phyloP scores from a whole-genome alignment of 2,797 vertebrate species.

The Chrysolophus pictus region DNA sequence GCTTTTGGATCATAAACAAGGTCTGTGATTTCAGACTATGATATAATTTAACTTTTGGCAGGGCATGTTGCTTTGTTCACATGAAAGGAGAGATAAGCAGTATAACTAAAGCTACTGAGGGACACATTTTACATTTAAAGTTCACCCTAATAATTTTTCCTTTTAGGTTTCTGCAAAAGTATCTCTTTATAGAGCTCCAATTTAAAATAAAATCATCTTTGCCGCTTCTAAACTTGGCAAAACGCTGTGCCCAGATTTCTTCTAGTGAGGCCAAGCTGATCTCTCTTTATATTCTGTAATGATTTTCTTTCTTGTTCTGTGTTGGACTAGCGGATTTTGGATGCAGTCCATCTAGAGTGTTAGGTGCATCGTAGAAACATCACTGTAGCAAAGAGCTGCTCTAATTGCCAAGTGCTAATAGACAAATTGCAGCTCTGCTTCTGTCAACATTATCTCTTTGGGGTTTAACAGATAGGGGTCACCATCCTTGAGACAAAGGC shows the following conservation, averaged over 20 bases:
- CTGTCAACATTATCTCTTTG: slow-evolving; percentile 25
- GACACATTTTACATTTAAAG: slow-evolving; percentile 47
- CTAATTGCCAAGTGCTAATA: neutral
- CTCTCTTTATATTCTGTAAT: slow-evolving; percentile 52
- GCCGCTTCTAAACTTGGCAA: slow-evolving; percentile 64
- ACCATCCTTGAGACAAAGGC: slow-evolving; percentile 8
- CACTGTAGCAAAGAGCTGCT: neutral
- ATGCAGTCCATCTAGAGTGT: slow-evolving; percentile 61
- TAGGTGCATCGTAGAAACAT: slow-evolving; percentile 33
- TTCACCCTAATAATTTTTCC: slow-evolving; percentile 52
- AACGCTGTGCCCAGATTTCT: slow-evolving; percentile 59
- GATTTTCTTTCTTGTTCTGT: slow-evolving; percentile 66
- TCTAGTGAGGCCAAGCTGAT: slow-evolving; percentile 38
- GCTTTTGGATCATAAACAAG: slow-evolving; percentile 54
- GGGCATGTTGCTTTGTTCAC: slow-evolving; percentile 55
- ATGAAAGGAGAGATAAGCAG: slow-evolving; percentile 51
- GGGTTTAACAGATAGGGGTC: neutral
- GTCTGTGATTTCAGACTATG: slow-evolving; percentile 49
- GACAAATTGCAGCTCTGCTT: slow-evolving; percentile 26
- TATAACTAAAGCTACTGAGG: slow-evolving; percentile 63
- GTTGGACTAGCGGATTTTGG: slow-evolving; percentile 68
- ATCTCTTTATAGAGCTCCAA: slow-evolving; percentile 40
- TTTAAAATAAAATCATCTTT: slow-evolving; percentile 72
- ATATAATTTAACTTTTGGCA: slow-evolving; percentile 73
- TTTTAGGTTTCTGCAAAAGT: slow-evolving; percentile 55